Evolutionary conservation across 2,113 vertebrate genomes (phyloP).

Genomic region (Trematocara zebra): DNA sequence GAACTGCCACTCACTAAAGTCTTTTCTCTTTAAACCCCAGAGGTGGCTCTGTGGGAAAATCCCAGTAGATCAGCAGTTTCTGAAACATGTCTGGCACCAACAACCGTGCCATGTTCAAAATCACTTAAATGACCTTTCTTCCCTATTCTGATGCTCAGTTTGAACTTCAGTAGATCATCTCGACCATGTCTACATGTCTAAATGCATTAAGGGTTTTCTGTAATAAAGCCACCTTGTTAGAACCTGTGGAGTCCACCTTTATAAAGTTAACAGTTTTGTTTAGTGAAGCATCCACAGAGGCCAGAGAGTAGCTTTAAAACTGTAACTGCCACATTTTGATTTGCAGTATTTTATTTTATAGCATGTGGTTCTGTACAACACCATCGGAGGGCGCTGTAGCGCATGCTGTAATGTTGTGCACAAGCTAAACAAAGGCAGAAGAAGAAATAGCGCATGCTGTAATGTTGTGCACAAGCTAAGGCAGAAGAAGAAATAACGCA

Average conservation of each 20-base stretch:
- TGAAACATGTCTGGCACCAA: neutral
- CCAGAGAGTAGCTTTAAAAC: neutral
- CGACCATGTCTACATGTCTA: neutral
- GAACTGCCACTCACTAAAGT: neutral
- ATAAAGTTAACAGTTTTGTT: neutral
- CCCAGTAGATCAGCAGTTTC: neutral
- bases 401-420: no score
- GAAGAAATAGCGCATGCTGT: no score
- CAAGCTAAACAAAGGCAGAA: no score
- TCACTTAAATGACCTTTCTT: neutral
- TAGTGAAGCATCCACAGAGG: neutral
- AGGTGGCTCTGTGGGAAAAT: neutral
- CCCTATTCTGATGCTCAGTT: neutral
- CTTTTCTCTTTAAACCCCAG: neutral
- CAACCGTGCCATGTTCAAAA: fast-evolving
- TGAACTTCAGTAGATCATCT: neutral
- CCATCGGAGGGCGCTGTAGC: no score
- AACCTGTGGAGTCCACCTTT: neutral
- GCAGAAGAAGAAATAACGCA: no score
- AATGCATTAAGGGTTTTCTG: neutral
- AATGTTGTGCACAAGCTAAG: no score
- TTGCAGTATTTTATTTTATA: no score
- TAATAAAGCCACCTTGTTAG: neutral
- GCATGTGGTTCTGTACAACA: no score
- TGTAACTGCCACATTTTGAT: no score